Conservation (phyloP, 2,888 invertebrate species). For the Pasiphila rectangulata region DNA sequence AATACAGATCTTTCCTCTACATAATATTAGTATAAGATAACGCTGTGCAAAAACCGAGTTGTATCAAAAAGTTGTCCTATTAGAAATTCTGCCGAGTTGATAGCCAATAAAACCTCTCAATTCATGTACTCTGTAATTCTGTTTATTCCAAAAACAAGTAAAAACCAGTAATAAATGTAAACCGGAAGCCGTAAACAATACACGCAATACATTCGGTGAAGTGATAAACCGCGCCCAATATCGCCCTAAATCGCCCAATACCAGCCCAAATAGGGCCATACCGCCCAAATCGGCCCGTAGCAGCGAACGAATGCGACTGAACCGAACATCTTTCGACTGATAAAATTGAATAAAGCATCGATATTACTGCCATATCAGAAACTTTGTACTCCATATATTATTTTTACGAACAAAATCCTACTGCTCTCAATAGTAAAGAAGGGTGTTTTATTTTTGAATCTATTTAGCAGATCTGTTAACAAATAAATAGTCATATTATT, state of each 20-base stretch:
- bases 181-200: conserved; percentile 33
- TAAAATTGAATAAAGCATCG: conserved; percentile 28
- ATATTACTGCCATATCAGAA: conserved; percentile 15
- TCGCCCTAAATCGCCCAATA: conserved; percentile 28
- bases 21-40: no score
- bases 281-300: conserved; percentile 19
- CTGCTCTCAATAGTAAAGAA: no score
- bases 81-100: conserved; percentile 13
- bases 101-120: conserved; percentile 18
- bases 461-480: no score
- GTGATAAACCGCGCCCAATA: conserved; percentile 34
- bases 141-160: conserved; percentile 25
- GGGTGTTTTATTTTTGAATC: no score
- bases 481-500: no score
- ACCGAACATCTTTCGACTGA: conserved; percentile 27
- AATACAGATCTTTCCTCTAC: no score
- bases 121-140: conserved; percentile 23
- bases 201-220: conserved; percentile 19
- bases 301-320: conserved; percentile 4
- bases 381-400: conserved; percentile 5
- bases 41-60: no score
- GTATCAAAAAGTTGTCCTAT: no score
- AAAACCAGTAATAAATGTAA: conserved; percentile 35
- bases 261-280: conserved; percentile 19
- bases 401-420: no score